These are phyloP conservation scores for Diabrotica balteata DNA, from an alignment of 2,888 invertebrate species.

Conservation along the genomic window DNA sequence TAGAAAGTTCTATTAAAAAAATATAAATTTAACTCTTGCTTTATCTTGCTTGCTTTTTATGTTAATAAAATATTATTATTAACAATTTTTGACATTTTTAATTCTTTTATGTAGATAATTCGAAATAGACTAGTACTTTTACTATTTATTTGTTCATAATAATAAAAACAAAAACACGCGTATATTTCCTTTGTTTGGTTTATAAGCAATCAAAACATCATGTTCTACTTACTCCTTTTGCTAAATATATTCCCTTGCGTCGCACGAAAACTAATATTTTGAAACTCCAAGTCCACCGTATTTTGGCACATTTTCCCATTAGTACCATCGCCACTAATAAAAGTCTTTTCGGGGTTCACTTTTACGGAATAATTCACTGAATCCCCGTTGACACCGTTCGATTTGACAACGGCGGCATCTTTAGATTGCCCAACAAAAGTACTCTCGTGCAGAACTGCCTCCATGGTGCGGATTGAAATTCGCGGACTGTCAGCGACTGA, in stretches of 20 bases:
- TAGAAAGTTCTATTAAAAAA: too few species aligned
- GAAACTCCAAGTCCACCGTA: constrained; percentile 73
- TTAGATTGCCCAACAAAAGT: constrained; percentile 8
- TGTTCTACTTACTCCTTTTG: constrained; percentile 32
- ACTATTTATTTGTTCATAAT: too few species aligned
- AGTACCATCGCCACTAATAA: constrained; percentile 1
- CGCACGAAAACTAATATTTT: constrained; percentile 76
- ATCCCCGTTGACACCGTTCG: background rate
- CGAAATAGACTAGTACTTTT: too few species aligned
- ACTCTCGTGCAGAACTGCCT: constrained; percentile 28
- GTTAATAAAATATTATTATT: too few species aligned
- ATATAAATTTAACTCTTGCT: too few species aligned
- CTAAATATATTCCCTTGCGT: constrained; percentile 66
- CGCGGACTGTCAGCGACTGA: too few species aligned
- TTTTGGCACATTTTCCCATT: background rate
- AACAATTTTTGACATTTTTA: too few species aligned
- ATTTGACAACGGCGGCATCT: constrained; percentile 2
- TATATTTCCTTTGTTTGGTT: background rate
- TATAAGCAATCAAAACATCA: background rate
- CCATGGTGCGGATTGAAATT: constrained; percentile 16
- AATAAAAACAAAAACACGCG: background rate
- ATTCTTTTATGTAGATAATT: too few species aligned
- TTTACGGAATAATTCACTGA: constrained; percentile 7
- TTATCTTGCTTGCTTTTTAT: too few species aligned
- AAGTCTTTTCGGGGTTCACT: constrained; percentile 15